phyloP scores from a whole-genome alignment of 2,797 vertebrate species.

The Acrossocheilus wenchowensis region DNA sequence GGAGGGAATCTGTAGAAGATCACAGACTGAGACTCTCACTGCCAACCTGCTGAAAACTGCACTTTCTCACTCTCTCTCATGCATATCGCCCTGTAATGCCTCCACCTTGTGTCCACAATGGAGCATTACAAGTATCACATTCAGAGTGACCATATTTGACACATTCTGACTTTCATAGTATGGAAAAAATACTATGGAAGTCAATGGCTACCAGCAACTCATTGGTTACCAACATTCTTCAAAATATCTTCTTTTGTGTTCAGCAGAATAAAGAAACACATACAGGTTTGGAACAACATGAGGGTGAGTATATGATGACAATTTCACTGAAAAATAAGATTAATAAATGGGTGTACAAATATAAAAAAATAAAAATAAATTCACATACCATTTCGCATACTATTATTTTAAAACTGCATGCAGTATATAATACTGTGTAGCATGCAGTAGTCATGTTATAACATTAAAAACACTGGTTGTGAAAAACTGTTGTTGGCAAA shows the following conservation, averaged over 20 bases:
- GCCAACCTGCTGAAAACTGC: not conserved
- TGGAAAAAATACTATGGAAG: not conserved
- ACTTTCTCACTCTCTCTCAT: not conserved
- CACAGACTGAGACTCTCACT: not conserved
- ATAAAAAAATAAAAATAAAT: not conserved
- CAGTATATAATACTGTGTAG: not conserved
- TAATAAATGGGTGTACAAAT: not conserved
- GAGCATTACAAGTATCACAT: slow-evolving; percentile 35
- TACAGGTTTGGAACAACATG: not conserved
- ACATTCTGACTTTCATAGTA: not conserved
- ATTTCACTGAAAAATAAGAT: not conserved
- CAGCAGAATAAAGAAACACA: not conserved
- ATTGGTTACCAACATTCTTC: not conserved
- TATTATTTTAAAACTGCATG: not conserved
- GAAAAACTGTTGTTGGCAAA: not conserved
- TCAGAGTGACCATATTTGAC: not conserved
- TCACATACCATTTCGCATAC: not conserved
- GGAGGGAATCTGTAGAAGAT: not conserved
- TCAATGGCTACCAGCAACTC: not conserved
- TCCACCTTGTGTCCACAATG: slow-evolving; percentile 72
- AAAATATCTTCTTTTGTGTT: not conserved
- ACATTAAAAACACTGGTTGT: not conserved
- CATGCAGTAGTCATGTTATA: not conserved
- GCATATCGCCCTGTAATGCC: slow-evolving; percentile 69
- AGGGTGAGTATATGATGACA: no score